phyloP scores from a whole-genome alignment of 1,140 invertebrate genomes.

The Eupristina koningsbergeri region DNA sequence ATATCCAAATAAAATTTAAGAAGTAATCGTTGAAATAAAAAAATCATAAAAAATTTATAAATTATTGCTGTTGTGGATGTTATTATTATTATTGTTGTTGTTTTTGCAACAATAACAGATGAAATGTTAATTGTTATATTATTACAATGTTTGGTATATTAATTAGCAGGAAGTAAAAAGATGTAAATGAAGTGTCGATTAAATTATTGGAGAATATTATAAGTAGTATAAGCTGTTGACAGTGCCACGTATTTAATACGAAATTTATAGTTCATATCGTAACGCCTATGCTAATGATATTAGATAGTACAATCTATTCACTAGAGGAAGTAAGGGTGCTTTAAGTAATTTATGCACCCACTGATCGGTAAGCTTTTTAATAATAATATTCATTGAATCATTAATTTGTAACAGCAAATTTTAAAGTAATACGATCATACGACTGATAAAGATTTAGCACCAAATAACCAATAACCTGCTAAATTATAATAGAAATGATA shows the following conservation, averaged over 20 bases:
- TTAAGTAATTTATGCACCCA: slow-evolving; percentile 17
- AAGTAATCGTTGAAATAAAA: not conserved
- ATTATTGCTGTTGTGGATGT: too few relatives aligned
- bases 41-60: too few relatives aligned
- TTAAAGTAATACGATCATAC: not conserved
- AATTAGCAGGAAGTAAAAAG: too few relatives aligned
- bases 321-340: slow-evolving; percentile 12
- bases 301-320: slow-evolving; percentile 2
- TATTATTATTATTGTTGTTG: too few relatives aligned
- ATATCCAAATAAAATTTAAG: not conserved
- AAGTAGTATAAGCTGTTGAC: not conserved
- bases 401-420: not conserved
- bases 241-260: not conserved
- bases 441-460: not conserved
- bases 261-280: slow-evolving; percentile 10
- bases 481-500: too few relatives aligned
- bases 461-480: not conserved
- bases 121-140: too few relatives aligned
- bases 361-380: not conserved
- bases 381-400: not conserved
- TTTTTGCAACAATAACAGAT: too few relatives aligned
- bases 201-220: not conserved
- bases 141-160: too few relatives aligned
- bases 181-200: not conserved
- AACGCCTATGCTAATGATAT: not conserved